phyloP scores from a whole-genome alignment of 35 echinoderm and acorn worm species.

The Eucidaris tribuloides region DNA sequence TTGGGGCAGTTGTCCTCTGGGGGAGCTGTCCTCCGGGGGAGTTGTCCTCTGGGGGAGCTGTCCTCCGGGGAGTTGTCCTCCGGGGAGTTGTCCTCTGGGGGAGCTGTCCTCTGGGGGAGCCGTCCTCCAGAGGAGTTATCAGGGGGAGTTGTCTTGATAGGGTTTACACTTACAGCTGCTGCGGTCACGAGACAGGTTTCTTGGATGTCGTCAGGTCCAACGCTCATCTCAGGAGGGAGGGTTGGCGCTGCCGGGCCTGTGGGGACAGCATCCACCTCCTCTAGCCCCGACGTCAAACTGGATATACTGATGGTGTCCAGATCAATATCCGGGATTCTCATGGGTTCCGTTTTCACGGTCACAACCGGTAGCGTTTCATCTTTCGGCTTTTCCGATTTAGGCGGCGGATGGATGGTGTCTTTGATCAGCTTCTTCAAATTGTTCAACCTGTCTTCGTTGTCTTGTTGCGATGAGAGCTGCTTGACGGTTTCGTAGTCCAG shows the following conservation, averaged over 20 bases:
- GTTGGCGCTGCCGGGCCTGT: conserved; percentile 27
- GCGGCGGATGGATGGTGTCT: conserved; percentile 59
- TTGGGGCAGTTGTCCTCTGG: too few relatives aligned
- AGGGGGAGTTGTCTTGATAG: too few relatives aligned
- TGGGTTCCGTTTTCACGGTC: background rate
- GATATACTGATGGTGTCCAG: conserved; percentile 74
- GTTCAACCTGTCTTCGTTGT: conserved; percentile 54
- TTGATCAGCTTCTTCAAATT: conserved; percentile 62
- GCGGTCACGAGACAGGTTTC: conserved; percentile 66
- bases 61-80: too few relatives aligned
- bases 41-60: too few relatives aligned
- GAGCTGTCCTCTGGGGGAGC: too few relatives aligned
- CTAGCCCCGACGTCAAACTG: conserved; percentile 44
- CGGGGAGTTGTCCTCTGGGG: too few relatives aligned
- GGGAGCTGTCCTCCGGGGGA: too few relatives aligned
- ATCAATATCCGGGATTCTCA: conserved; percentile 33
- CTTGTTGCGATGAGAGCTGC: conserved; percentile 34
- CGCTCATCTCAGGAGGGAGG: conserved; percentile 7
- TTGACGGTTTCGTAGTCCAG: conserved; percentile 67
- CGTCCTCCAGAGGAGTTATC: too few relatives aligned
- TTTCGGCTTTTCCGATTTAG: conserved; percentile 4
- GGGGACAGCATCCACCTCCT: conserved; percentile 7
- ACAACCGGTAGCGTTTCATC: background rate
- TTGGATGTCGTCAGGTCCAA: conserved; percentile 49
- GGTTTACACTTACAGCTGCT: conserved; percentile 36